These are phyloP conservation scores for Larimichthys crocea DNA, from an alignment of 2,113 vertebrate species.

Conservation along the genomic window DNA sequence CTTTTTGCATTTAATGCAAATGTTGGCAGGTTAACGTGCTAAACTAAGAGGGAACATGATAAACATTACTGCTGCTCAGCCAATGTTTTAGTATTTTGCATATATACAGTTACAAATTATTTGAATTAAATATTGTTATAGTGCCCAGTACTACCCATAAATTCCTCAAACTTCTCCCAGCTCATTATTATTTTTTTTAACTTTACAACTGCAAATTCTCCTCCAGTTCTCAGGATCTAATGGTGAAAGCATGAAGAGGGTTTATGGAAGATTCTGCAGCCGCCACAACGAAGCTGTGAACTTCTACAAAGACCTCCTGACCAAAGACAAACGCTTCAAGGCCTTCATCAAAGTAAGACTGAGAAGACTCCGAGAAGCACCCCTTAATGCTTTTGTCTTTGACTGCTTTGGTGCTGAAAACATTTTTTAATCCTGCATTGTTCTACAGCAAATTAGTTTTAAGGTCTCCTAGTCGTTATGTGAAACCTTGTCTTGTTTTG, in stretches of 20 bases:
- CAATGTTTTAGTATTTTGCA: not conserved
- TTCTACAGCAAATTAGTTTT: not conserved
- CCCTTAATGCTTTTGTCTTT: not conserved
- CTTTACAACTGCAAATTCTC: not conserved
- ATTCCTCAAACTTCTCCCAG: not conserved
- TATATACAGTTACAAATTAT: not conserved
- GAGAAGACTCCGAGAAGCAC: no score
- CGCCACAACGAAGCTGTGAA: constrained; percentile 96
- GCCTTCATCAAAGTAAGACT: constrained; percentile 91
- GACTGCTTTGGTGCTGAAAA: not conserved
- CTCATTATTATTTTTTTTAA: not conserved
- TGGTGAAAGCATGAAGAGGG: constrained; percentile 91
- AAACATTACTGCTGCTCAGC: not conserved
- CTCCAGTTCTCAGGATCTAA: constrained; percentile 92
- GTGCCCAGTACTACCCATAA: not conserved
- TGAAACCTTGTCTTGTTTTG: constrained; percentile 9
- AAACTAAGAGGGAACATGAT: not conserved
- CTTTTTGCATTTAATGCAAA: not conserved
- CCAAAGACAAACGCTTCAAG: constrained; percentile 96
- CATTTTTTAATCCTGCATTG: constrained; percentile 4
- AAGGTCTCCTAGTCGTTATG: constrained; percentile 4
- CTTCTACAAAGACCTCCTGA: constrained; percentile 93
- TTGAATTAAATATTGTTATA: not conserved
- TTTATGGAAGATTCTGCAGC: constrained; percentile 94
- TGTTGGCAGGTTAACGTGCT: not conserved